Conservation (phyloP, 1,140 invertebrate species). For the Aphelenchoides fujianensis region DNA sequence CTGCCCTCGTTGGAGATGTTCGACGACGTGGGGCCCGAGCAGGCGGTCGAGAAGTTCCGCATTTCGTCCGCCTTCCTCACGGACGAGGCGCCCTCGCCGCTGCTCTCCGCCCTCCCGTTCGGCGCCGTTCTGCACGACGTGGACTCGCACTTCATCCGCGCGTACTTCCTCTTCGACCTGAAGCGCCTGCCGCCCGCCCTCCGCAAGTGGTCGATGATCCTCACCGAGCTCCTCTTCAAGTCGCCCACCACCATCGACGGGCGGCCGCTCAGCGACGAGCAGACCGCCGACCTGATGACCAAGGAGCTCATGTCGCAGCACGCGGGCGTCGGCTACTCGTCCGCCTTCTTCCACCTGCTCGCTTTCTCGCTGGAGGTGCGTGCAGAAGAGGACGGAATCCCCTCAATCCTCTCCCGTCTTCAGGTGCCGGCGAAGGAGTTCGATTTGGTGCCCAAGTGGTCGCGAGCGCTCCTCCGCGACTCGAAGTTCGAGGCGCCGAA, state of each 20-base stretch:
- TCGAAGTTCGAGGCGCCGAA: conserved; percentile 10
- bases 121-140: conserved; percentile 32
- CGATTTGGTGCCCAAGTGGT: conserved; percentile 42
- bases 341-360: not conserved
- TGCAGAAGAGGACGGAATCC: not conserved
- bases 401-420: too few species aligned
- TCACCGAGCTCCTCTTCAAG: conserved; percentile 44
- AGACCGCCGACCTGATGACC: conserved; percentile 41
- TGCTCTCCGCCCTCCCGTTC: conserved; percentile 18
- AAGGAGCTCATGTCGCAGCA: conserved; percentile 6
- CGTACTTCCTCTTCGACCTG: conserved; percentile 28
- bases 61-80: not conserved
- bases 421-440: conserved; percentile 1
- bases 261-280: conserved; percentile 31
- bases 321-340: not conserved
- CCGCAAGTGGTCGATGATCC: conserved; percentile 45
- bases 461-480: conserved; percentile 28
- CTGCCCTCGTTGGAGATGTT: too few species aligned
- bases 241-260: conserved; percentile 43
- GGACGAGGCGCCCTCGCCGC: not conserved
- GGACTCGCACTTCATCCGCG: conserved; percentile 35
- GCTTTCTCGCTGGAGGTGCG: conserved; percentile 2
- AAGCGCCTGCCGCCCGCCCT: conserved; percentile 27
- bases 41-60: not conserved
- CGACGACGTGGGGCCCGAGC: not conserved